These are phyloP conservation scores for Ammodytes marinus DNA, from an alignment of 2,113 vertebrate genomes.

Conservation along the genomic window DNA sequence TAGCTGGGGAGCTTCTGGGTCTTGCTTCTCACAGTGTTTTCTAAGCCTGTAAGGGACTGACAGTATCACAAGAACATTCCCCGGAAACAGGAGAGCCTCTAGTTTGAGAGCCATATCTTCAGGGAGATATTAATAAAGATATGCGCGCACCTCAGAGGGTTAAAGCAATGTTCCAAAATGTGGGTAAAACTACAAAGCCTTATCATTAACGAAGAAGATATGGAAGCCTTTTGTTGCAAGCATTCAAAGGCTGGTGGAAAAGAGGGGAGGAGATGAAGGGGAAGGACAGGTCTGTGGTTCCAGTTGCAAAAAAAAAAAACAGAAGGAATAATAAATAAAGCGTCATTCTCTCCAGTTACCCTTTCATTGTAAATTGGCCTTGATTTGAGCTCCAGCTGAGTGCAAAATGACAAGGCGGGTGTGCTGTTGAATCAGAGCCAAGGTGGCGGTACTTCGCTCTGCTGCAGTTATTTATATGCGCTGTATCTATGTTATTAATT, in stretches of 20 bases:
- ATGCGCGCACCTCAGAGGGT: no score
- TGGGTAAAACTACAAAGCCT: constrained; percentile 63
- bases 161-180: background rate
- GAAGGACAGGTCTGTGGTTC: constrained; percentile 41
- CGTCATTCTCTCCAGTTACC: constrained; percentile 40
- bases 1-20: no score
- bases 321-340: constrained; percentile 58
- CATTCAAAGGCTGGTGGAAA: constrained; percentile 54
- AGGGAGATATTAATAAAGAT: no score
- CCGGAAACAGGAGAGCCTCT: no score
- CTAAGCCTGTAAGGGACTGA: no score
- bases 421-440: constrained; percentile 38
- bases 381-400: constrained; percentile 71
- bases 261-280: background rate
- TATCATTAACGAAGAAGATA: constrained; percentile 52
- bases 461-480: constrained; percentile 47
- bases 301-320: constrained; percentile 47
- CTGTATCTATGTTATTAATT: constrained; percentile 31
- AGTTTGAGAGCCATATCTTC: no score
- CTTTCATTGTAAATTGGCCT: constrained; percentile 69
- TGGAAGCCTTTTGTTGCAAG: constrained; percentile 61
- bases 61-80: no score
- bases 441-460: constrained; percentile 10
- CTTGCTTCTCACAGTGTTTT: no score
- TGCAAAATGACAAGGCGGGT: constrained; percentile 54